phyloP scores from a whole-genome alignment of 2,888 invertebrate species.

The Marronus borbonicus region DNA sequence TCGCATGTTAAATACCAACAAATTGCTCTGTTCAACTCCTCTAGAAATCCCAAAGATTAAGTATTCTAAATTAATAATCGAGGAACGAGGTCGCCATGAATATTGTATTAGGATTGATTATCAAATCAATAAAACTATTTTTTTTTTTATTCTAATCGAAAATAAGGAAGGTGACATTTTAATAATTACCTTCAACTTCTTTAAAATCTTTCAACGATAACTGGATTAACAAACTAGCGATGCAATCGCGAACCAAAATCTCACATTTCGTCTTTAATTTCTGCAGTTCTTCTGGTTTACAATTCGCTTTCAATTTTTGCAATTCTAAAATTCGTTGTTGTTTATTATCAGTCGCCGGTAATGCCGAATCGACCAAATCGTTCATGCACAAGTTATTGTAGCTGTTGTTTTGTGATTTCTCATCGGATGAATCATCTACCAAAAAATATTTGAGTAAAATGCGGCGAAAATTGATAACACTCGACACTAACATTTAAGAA shows the following conservation, averaged over 20 bases:
- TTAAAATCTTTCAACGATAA: constrained; percentile 87
- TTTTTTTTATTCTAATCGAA: background rate
- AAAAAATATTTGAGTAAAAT: constrained; percentile 4
- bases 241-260: constrained; percentile 86
- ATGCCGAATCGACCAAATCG: constrained; percentile 80
- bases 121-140: constrained; percentile 17
- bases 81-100: background rate
- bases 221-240: constrained; percentile 85
- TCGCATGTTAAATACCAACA: constrained; percentile 96
- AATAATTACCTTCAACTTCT: constrained; percentile 83
- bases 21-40: constrained; percentile 89
- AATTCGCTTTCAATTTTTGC: constrained; percentile 83
- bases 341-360: constrained; percentile 79
- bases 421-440: constrained; percentile 58
- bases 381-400: constrained; percentile 73
- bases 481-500: background rate
- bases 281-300: constrained; percentile 85
- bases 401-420: constrained; percentile 65
- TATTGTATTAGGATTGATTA: background rate
- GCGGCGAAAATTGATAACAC: background rate
- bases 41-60: constrained; percentile 70
- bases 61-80: too few relatives aligned
- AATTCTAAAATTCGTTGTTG: constrained; percentile 79
- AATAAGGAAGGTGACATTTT: constrained; percentile 8
- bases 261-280: constrained; percentile 75